Evolutionary conservation across 1,140 invertebrate species (phyloP), one percentile per base, ranked within the genome.

Genomic region (Euura saliciscinereae): DNA sequence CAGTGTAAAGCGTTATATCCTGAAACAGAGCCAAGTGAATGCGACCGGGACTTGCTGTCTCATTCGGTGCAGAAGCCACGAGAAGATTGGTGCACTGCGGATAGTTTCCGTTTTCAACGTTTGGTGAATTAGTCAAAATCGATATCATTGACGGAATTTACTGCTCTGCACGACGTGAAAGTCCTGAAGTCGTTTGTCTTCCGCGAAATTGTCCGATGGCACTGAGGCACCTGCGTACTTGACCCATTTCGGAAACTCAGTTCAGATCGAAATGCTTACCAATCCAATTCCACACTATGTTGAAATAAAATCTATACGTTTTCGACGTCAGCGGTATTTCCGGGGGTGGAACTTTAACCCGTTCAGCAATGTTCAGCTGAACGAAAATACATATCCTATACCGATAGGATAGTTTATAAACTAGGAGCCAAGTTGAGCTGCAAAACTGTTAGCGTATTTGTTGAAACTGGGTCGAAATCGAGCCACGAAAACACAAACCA

Each of bases 21-120:
- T 67, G 66, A 44, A 67, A 42, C 59, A 64, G 59, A 64, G 13
- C 8, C 59, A 64, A 64, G 59, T 64, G 8, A 64, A 67, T 44
- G 28, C 7, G 66, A 67, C 51, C 8, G 51, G 13, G 51, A 6
- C 13, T 59, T n/a, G 13, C 3, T n/a, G 51, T 59, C 13, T 59
- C 51, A 6, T 59, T 3, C 51, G 51, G 51, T 28, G 28, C 28
- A 28, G 28, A 28, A 28, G 28, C 28, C 28, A 28, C 28, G 28
- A 28, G 28, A 28, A 28, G 28, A 28, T 28, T 28, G 28, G 28
- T 28, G 28, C 28, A 28, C 28, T 28, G 28, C 28, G 28, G 28
- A 28, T 28, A 28, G 28, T 28, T 28, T 28, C 28, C 28, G 28
- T 28, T 28, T 28, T 28, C 28, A 28, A 28, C 28, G 28, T 28